phyloP scores from a whole-genome alignment of 2,888 invertebrate genomes.

The Neria commutata region DNA sequence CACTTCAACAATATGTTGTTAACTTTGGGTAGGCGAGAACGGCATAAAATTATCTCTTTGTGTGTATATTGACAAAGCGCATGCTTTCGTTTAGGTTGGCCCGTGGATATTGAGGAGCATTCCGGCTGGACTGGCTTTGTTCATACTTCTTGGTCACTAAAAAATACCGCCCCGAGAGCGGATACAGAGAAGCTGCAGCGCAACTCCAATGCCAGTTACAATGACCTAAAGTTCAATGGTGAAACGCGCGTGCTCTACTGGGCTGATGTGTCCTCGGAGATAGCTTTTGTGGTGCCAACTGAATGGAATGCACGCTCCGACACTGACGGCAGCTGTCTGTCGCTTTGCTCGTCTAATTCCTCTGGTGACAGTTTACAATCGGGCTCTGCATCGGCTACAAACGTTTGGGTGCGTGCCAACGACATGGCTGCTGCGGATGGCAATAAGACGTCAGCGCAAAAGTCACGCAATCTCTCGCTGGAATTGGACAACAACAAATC shows the following conservation, averaged over 20 bases:
- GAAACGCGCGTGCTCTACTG: conserved; percentile 87
- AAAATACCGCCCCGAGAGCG: conserved; percentile 41
- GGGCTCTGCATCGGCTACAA: conserved; percentile 32
- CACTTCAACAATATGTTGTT: conserved; percentile 69
- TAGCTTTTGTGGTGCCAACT: conserved; percentile 91
- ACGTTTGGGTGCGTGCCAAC: conserved; percentile 47
- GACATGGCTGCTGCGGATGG: conserved; percentile 26
- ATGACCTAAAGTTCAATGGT: conserved; percentile 80
- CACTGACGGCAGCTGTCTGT: conserved; percentile 64
- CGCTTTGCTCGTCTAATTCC: conserved; percentile 44
- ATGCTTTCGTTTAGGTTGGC: too few species aligned
- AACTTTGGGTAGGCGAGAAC: conserved; percentile 67
- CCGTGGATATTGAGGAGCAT: conserved; percentile 83
- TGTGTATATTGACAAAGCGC: too few species aligned
- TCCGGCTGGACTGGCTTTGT: conserved; percentile 95
- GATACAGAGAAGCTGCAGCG: conserved; percentile 8
- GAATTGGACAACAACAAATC: conserved; percentile 65
- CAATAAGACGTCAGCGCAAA: conserved; percentile 62
- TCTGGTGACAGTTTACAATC: conserved; percentile 43
- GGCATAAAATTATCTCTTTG: too few species aligned
- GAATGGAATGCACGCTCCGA: conserved; percentile 64
- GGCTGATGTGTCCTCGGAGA: conserved; percentile 93
- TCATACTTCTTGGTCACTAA: conserved; percentile 80
- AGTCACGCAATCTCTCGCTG: conserved; percentile 72
- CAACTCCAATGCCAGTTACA: conserved; percentile 7